Base-by-base conservation (phyloP, 1,140 invertebrate genomes). In the Drosophila orena region DNA sequence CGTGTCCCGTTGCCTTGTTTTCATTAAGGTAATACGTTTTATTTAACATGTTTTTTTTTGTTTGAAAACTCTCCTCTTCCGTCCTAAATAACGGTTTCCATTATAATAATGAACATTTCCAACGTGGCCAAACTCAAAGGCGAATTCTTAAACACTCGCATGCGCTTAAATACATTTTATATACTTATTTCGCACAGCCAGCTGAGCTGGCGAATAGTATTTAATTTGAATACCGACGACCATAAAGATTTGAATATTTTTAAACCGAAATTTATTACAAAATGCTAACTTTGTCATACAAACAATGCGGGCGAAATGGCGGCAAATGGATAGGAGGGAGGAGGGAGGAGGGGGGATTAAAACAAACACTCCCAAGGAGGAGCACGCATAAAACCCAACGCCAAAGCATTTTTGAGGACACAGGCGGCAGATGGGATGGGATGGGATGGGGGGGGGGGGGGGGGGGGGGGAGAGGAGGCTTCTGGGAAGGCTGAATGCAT, bases 241-340 rank as follows among this genome's bases (percentile, higher is more conserved):
- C 84, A 79, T 89, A 89, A 89, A 89, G 61, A 66, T 77, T 68
- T 65, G 83, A 83, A 89, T 72, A 86, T 72, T 89, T 79, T 68
- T 77, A 89, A 89, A 58, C 58, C 17, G 17, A 58, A 79, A 83
- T 86, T 89, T 86, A 89, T 89, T 71, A 89, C 75, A 79, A 83
- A 68, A 76, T 77, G 84, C 76, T 59, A 79, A 88, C 84, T 84
- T 77, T 88, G 83, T 89, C 83, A 72, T 79, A 79, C 76, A 84
- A 77, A 89, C 84, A 88, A 77, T 84, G 84, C 69, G 56, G 47
- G 30, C 20, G 17, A 37, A 30, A 49, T n/a, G 20, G 43, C 30
- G 40, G 17, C 17, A n/a, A n/a, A n/a, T n/a, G n/a, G n/a, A n/a
- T n/a, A n/a, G n/a, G n/a, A n/a, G n/a, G n/a, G n/a, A n/a, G n/a